Base-by-base conservation (phyloP, 2,888 invertebrate species). In the Linnaemya tessellans region DNA sequence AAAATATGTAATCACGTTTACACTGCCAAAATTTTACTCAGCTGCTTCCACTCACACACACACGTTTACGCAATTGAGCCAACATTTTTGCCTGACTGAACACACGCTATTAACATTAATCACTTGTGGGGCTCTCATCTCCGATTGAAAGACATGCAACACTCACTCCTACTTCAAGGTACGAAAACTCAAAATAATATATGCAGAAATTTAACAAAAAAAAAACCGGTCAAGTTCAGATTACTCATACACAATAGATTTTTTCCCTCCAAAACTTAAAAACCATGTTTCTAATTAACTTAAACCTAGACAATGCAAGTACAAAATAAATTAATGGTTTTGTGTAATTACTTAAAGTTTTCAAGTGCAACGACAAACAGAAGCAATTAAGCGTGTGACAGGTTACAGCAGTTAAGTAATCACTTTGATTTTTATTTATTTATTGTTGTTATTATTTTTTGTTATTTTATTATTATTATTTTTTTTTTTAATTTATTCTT, bases 181-280 rank as follows among this genome's bases (percentile, higher is more conserved):
- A 75, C 38, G 15, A 22, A 25, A 64, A 41, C n/a, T 7, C 11
- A 10, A 18, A 35, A 46, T 8, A 58, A 35, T 9, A 9, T 15
- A 22, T 62, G 58, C 46, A 8, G 35, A 68, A 75, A 54, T 30
- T 20, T 18, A 2, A 25, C 13, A 56, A 74, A 4, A 38, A 18
- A 58, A 71, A 80, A 80, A 67, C 60, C 41, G 84, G 84, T 84
- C 75, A 80, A 84, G 84, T 84, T 84, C 80, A 77, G 71, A 43
- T 80, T 77, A 60, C 73, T 70, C 30, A 70, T 62, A 43, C 22
- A 70, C 70, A 43, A 51, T 51, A 13, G 10, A 51, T 68, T 18
- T 56, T 49, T 64, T 51, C 54, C 3, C 41, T 41, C 41, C 5
- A 7, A 51, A 77, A 62, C 54, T 79, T 78, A 46, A 65, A 65